A percentile compares a stretch with the other conserved stretches of the same genome.
phyloP scores from a whole-genome alignment of 2,113 vertebrate genomes.

The Xiphophorus hellerii region DNA sequence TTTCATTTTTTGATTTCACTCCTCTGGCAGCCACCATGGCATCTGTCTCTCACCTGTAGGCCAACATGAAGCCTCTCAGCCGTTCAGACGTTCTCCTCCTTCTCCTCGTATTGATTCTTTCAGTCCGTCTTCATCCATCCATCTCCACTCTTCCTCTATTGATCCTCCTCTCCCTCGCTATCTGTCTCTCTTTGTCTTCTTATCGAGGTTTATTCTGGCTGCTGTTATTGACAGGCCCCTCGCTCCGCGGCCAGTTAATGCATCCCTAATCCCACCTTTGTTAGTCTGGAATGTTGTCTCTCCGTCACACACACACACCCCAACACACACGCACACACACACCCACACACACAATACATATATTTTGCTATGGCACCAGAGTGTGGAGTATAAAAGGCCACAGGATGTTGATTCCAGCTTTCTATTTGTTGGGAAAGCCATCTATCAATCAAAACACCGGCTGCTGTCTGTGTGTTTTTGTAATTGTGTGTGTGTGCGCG shows the following conservation, averaged over 20 bases:
- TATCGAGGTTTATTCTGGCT: slow-evolving; percentile 99
- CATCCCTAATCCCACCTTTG: slow-evolving; percentile 99
- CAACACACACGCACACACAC: slow-evolving; percentile 6
- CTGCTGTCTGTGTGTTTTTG: slow-evolving; percentile 32
- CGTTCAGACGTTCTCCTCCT: slow-evolving; percentile 56
- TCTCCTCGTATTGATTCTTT: slow-evolving; percentile 64
- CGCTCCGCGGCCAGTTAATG: slow-evolving; percentile 98
- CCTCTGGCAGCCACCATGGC: not conserved
- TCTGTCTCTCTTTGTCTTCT: slow-evolving; percentile 92
- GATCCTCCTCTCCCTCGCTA: slow-evolving; percentile 56
- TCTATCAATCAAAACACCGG: slow-evolving; percentile 95
- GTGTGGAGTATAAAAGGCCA: slow-evolving; percentile 78
- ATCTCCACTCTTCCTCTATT: slow-evolving; percentile 41
- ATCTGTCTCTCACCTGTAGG: slow-evolving; percentile 14
- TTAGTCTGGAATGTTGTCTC: slow-evolving; percentile 89
- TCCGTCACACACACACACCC: slow-evolving; percentile 18
- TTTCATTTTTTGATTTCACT: too few relatives aligned
- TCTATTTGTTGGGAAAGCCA: slow-evolving; percentile 95
- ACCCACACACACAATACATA: slow-evolving; percentile 28
- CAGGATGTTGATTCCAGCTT: slow-evolving; percentile 96
- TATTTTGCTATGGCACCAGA: slow-evolving; percentile 67
- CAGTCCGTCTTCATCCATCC: slow-evolving; percentile 22
- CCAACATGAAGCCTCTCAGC: slow-evolving; percentile 27
- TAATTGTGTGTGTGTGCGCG: slow-evolving; percentile 56
- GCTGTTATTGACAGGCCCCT: slow-evolving; percentile 95